Conservation (phyloP, 2,888 invertebrate species). For the Chrysolina haemoptera region DNA sequence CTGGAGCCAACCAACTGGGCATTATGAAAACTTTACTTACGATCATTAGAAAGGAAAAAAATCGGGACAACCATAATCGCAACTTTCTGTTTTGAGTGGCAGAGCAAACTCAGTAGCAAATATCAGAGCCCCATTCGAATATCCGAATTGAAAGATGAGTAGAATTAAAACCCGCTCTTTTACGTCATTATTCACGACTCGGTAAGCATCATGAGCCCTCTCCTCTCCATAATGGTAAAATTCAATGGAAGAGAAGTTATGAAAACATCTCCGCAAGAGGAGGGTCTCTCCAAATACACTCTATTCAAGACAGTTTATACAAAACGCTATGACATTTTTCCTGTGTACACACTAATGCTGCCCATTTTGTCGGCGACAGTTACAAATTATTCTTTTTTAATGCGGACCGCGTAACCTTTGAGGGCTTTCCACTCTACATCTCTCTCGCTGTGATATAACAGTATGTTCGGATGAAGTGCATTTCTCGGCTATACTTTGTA, state of each 20-base stretch:
- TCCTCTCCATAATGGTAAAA: constrained; percentile 40
- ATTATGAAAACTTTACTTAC: too few species aligned
- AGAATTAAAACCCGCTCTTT: constrained; percentile 39
- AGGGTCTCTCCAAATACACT: constrained; percentile 49
- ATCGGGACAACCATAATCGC: too few species aligned
- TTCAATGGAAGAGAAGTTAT: constrained; percentile 52
- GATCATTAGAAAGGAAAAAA: too few species aligned
- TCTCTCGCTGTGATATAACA: constrained; percentile 44
- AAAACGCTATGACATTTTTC: constrained; percentile 57
- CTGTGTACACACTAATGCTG: constrained; percentile 60
- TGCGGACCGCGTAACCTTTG: constrained; percentile 48
- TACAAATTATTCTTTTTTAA: constrained; percentile 61
- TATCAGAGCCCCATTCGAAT: not conserved
- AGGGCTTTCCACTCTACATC: constrained; percentile 41
- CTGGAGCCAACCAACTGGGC: too few species aligned
- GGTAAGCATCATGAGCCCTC: constrained; percentile 32
- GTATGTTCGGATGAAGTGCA: constrained; percentile 41
- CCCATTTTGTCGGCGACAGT: constrained; percentile 59
- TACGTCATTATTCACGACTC: constrained; percentile 26
- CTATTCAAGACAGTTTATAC: constrained; percentile 54
- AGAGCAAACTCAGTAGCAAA: not conserved
- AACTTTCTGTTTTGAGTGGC: not conserved
- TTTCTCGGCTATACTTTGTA: constrained; percentile 6
- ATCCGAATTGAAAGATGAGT: constrained; percentile 30
- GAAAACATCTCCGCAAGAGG: constrained; percentile 50